These are phyloP conservation scores for Epizoanthus illoricatus DNA, from an alignment of 92 coral and sea anemone species.

Conservation along the genomic window DNA sequence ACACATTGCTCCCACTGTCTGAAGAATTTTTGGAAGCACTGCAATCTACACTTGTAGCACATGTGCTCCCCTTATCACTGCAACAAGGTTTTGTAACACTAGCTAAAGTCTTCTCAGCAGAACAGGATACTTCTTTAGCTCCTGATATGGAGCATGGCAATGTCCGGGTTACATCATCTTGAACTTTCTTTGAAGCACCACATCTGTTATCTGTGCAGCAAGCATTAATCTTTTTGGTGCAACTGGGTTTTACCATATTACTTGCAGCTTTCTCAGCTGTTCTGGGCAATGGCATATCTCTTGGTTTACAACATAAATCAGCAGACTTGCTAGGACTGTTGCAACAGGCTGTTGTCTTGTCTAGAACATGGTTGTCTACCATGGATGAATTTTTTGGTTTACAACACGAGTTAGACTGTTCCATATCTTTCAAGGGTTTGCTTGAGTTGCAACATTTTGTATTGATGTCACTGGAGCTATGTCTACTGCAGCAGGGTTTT, in stretches of 20 bases:
- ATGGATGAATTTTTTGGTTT: background rate
- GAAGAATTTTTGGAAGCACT: no score
- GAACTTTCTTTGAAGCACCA: background rate
- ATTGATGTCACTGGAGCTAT: background rate
- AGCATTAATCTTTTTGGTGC: background rate
- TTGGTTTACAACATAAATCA: background rate
- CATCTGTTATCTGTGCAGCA: background rate
- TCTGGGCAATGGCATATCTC: background rate
- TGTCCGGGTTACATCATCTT: background rate
- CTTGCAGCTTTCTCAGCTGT: background rate
- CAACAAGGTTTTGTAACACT: background rate
- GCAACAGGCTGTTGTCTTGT: no score
- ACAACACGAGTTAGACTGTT: background rate
- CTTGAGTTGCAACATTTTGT: slow-evolving; percentile 2
- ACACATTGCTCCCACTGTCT: background rate
- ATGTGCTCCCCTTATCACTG: background rate
- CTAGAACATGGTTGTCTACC: no score
- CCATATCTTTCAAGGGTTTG: background rate
- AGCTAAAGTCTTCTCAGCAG: background rate
- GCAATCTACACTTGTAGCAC: background rate
- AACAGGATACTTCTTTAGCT: background rate
- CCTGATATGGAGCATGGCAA: background rate
- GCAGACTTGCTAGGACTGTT: no score
- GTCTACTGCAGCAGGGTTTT: background rate
- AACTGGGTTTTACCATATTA: background rate